Evolutionary conservation across 2,888 invertebrate species (phyloP).

Genomic region (Drosophila subquinaria): DNA sequence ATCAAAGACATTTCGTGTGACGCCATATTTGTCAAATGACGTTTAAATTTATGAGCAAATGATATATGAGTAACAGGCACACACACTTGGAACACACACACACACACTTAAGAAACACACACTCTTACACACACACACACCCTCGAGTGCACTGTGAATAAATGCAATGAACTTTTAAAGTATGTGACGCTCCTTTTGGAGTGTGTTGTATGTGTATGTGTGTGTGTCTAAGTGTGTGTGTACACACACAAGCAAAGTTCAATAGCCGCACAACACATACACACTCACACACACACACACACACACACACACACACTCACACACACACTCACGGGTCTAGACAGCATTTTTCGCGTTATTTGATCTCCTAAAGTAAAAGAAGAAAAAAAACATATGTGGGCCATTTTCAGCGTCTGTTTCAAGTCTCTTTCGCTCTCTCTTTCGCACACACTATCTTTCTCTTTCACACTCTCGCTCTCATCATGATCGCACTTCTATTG

Average conservation of each 20-base stretch:
- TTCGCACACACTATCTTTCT: neutral
- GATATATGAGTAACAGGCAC: slow-evolving; percentile 62
- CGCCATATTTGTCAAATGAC: slow-evolving; percentile 78
- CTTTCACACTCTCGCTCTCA: neutral
- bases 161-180: slow-evolving; percentile 14
- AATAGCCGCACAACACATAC: slow-evolving; percentile 45
- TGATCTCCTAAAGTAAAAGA: slow-evolving; percentile 36
- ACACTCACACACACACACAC: slow-evolving; percentile 2
- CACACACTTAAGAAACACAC: slow-evolving; percentile 7
- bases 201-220: neutral
- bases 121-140: neutral
- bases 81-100: slow-evolving; percentile 14
- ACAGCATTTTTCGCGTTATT: slow-evolving; percentile 57
- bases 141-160: slow-evolving; percentile 29
- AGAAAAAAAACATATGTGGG: slow-evolving; percentile 52
- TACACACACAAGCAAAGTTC: slow-evolving; percentile 38
- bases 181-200: slow-evolving; percentile 12
- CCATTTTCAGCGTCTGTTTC: slow-evolving; percentile 29
- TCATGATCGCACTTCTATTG: slow-evolving; percentile 7
- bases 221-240: slow-evolving; percentile 16
- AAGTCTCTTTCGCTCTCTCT: neutral
- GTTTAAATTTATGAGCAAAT: slow-evolving; percentile 74
- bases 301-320: slow-evolving; percentile 8
- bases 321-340: slow-evolving; percentile 22
- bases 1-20: slow-evolving; percentile 69